Conservation (phyloP, 2,888 invertebrate genomes). For the Petrolisthes manimaculis region DNA sequence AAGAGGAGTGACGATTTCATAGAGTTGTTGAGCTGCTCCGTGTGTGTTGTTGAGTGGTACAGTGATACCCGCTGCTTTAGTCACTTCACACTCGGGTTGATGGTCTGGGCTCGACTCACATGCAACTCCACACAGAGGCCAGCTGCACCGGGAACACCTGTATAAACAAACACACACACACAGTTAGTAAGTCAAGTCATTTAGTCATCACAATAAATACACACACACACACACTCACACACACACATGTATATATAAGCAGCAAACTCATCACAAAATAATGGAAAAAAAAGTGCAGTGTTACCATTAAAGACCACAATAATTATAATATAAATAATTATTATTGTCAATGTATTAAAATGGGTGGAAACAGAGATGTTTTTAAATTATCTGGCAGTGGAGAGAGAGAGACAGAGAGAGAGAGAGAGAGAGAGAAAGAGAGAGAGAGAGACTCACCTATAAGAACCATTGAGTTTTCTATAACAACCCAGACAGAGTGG, state of each 20-base stretch:
- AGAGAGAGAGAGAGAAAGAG: constrained; percentile 26
- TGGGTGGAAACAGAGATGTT: neutral
- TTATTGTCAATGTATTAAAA: no score
- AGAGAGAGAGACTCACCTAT: constrained; percentile 40
- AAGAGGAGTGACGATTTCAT: constrained; percentile 41
- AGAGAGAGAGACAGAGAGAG: constrained; percentile 30
- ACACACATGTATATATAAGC: no score
- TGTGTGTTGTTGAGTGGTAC: neutral
- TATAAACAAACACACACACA: no score
- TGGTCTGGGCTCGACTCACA: constrained; percentile 73
- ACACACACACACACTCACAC: no score
- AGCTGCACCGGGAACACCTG: constrained; percentile 73
- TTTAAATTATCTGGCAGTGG: no score
- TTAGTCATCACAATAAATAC: no score
- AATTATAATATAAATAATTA: no score
- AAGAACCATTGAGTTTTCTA: constrained; percentile 38
- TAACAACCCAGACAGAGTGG: constrained; percentile 59
- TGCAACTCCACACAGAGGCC: constrained; percentile 78
- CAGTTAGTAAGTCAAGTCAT: neutral
- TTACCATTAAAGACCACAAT: no score
- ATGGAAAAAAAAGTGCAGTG: no score
- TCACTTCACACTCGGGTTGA: constrained; percentile 56
- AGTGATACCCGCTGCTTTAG: constrained; percentile 36
- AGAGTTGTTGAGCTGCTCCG: constrained; percentile 14
- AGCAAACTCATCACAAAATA: no score